Evolutionary conservation across 2,113 vertebrate species (phyloP).

Genomic region (Salvelinus alpinus): DNA sequence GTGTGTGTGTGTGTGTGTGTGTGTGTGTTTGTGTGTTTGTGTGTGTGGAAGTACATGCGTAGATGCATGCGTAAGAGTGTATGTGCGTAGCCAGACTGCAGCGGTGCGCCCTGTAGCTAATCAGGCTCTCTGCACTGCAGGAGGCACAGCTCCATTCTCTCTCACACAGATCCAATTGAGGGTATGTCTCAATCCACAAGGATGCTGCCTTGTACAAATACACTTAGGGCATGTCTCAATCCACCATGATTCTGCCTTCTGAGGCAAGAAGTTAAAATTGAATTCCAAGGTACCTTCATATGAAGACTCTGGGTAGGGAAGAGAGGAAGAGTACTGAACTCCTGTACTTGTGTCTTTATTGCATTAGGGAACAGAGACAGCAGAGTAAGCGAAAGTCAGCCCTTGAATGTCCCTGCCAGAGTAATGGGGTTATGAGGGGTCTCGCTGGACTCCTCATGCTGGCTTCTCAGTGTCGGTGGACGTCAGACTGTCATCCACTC

Average conservation of each 20-base stretch:
- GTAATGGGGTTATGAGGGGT: constrained; percentile 76
- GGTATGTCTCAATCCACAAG: too few relatives aligned
- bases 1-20: constrained; percentile 18
- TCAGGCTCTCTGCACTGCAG: constrained; percentile 28
- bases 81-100: constrained; percentile 18
- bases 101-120: constrained; percentile 12
- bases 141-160: constrained; percentile 18
- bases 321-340: constrained; percentile 66
- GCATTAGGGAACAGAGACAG: constrained; percentile 86
- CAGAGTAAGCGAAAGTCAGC: constrained; percentile 90
- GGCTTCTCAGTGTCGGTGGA: constrained; percentile 71
- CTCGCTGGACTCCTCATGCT: constrained; percentile 66
- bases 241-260: too few relatives aligned
- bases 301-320: neutral
- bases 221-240: neutral
- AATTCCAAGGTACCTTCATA: constrained; percentile 24
- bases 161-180: too few relatives aligned
- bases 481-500: constrained; percentile 33
- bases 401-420: constrained; percentile 96
- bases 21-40: too few relatives aligned
- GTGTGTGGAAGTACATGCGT: too few relatives aligned
- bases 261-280: neutral
- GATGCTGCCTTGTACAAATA: neutral
- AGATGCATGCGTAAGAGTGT: neutral
- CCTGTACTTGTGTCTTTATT: constrained; percentile 80